Conservation (phyloP, 2,888 invertebrate genomes). For the Aspidiotus rigidus region DNA sequence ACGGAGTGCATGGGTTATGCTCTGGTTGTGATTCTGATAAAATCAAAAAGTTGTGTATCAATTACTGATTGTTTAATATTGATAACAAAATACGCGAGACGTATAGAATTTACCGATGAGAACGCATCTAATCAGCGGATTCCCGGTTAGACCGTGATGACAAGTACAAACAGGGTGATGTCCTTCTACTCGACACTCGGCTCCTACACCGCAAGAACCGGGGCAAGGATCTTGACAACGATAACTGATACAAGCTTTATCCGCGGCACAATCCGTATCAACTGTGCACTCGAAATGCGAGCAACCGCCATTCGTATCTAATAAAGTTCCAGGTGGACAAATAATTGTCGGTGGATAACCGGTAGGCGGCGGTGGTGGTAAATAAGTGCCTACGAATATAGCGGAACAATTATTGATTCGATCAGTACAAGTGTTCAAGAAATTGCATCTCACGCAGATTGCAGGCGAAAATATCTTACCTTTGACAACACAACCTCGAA, state of each 20-base stretch:
- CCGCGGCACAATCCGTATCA: slow-evolving; percentile 64
- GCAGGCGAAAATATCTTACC: slow-evolving; percentile 46
- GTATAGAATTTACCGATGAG: slow-evolving; percentile 41
- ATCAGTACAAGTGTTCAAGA: slow-evolving; percentile 5
- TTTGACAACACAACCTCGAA: slow-evolving; percentile 71
- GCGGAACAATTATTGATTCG: slow-evolving; percentile 37
- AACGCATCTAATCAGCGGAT: slow-evolving; percentile 66
- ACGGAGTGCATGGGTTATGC: slow-evolving; percentile 60
- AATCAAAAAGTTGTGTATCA: not conserved
- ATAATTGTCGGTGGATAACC: slow-evolving; percentile 55
- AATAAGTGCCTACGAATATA: slow-evolving; percentile 49
- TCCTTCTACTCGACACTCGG: slow-evolving; percentile 62
- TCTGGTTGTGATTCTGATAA: slow-evolving; percentile 46
- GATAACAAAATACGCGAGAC: too few species aligned
- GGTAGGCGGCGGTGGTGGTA: not conserved
- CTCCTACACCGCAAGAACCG: slow-evolving; percentile 66
- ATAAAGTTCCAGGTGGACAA: slow-evolving; percentile 65
- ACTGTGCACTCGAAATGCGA: slow-evolving; percentile 70
- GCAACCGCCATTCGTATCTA: slow-evolving; percentile 69
- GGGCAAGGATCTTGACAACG: slow-evolving; percentile 73
- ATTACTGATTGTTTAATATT: not conserved
- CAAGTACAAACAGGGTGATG: slow-evolving; percentile 75
- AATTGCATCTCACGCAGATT: too few species aligned
- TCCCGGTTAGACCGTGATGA: slow-evolving; percentile 60
- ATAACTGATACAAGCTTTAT: slow-evolving; percentile 69